Percentiles rank a stretch among this genome's conserved stretches.
phyloP scores from a whole-genome alignment of 2,888 invertebrate genomes.

The Parnassius orleans region DNA sequence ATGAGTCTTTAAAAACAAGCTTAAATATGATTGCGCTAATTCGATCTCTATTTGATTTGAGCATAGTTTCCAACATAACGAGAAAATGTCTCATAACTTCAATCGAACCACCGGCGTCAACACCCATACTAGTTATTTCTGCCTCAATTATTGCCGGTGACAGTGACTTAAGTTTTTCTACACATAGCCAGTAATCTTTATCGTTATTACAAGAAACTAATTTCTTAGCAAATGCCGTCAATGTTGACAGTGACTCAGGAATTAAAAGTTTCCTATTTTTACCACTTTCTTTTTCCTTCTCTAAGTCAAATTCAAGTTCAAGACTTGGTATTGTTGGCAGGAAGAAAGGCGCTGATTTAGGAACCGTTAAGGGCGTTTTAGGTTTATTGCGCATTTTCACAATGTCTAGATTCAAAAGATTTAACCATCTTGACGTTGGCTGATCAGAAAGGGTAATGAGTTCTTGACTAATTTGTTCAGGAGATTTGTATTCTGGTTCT shows the following conservation, averaged over 20 bases:
- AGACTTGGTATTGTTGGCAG: conserved; percentile 93
- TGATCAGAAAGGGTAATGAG: conserved; percentile 92
- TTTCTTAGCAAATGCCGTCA: conserved; percentile 85
- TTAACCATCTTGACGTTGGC: conserved; percentile 94
- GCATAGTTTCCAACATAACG: conserved; percentile 84
- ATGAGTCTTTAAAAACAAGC: conserved; percentile 92
- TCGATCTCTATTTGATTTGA: conserved; percentile 90
- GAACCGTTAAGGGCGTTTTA: conserved; percentile 88
- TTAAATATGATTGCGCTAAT: conserved; percentile 93
- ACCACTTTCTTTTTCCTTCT: conserved; percentile 60
- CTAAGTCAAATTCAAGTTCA: conserved; percentile 89
- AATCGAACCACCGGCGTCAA: conserved; percentile 86
- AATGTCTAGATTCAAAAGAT: conserved; percentile 91
- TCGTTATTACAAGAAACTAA: conserved; percentile 74
- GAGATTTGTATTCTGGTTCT: conserved; percentile 84
- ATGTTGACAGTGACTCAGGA: conserved; percentile 82
- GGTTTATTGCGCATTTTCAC: conserved; percentile 96
- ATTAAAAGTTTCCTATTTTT: conserved; percentile 76
- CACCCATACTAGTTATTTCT: conserved; percentile 90
- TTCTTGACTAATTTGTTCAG: conserved; percentile 87
- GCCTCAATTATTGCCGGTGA: conserved; percentile 93
- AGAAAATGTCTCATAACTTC: conserved; percentile 89
- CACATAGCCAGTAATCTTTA: conserved; percentile 77
- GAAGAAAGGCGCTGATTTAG: conserved; percentile 97
- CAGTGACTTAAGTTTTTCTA: conserved; percentile 84